These are phyloP conservation scores for Anastrepha ludens DNA, from an alignment of 1,140 invertebrate species.

Conservation along the genomic window DNA sequence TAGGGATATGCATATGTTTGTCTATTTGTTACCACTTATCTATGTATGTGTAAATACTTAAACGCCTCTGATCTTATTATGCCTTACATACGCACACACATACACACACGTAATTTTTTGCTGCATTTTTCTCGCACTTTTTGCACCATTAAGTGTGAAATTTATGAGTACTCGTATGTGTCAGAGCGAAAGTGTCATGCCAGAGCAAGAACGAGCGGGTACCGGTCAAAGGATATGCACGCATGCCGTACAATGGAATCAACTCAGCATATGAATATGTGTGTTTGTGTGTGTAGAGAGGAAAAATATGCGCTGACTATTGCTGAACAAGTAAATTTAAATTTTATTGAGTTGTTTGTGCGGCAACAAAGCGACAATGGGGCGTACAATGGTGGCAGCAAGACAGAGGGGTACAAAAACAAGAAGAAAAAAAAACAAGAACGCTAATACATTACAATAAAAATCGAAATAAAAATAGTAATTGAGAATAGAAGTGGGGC, in stretches of 20 bases:
- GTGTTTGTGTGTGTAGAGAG: not conserved
- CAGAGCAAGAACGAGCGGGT: not conserved
- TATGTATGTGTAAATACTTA: not conserved
- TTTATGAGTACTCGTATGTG: constrained; percentile 62
- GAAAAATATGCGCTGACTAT: not conserved
- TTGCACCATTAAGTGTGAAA: constrained; percentile 72
- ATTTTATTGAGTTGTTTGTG: constrained; percentile 54
- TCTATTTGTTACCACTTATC: not conserved
- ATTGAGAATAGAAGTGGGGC: constrained; percentile 54
- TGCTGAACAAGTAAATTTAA: constrained; percentile 53
- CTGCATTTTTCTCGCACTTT: constrained; percentile 71
- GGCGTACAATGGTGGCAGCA: not conserved
- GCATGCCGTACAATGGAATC: not conserved
- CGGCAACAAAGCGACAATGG: not conserved
- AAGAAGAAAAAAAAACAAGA: not conserved
- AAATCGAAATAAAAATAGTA: constrained; percentile 14
- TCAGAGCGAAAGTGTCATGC: not conserved
- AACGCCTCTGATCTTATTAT: not conserved
- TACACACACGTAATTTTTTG: not conserved
- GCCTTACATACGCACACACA: not conserved
- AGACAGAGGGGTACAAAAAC: not conserved
- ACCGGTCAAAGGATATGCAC: constrained; percentile 17
- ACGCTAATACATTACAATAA: not conserved
- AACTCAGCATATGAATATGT: not conserved
- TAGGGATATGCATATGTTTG: not conserved